Evolutionary conservation across 2,888 invertebrate species (phyloP), one percentile per base, ranked within the genome.

Genomic region (Neoaliturus tenellus): DNA sequence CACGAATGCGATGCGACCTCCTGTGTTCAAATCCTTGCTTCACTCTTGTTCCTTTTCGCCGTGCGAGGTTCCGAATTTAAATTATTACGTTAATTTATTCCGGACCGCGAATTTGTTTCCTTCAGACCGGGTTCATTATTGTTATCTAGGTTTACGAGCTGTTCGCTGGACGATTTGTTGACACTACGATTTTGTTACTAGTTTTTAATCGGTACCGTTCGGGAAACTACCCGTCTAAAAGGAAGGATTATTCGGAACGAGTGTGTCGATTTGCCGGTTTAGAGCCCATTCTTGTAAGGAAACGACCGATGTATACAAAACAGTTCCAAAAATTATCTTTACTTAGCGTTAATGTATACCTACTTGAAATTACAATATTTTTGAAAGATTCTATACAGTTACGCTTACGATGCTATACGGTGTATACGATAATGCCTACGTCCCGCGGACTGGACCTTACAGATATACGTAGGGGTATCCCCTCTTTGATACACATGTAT

Each of bases 401-500:
- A 75, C 75, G 75, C 75, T 75, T 75, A 75, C 28, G 48, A 71
- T 39, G 1, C 75, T 48, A 75, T 39, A 41, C 41, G 44, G 75
- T 28, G 75, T 75, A 75, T 75, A 75, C 75, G 75, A 75, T 44
- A 20, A 44, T 75, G 75, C 75, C 75, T 75, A 48, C 23, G 71
- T 71, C 35, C 67, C 31, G n/a, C 23, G 51, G 51, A 51, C 62
- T 12, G 28, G 62, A 62, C 62, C 55, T 39, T 71, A 39, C 81
- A 81, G 67, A 71, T 81, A 81, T 81, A 81, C 51, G 81, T 81
- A 81, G 81, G 75, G 44, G 28, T 2, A 44, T 23, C 28, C 48
- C 75, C 75, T 28, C 44, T 75, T 75, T 69, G 81, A 71, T 81
- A 81, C 69, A 23, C 71, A 71, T 81, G 81, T 81, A 81, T 81